Conservation (phyloP, 2,888 invertebrate species). For the Apamea anceps region DNA sequence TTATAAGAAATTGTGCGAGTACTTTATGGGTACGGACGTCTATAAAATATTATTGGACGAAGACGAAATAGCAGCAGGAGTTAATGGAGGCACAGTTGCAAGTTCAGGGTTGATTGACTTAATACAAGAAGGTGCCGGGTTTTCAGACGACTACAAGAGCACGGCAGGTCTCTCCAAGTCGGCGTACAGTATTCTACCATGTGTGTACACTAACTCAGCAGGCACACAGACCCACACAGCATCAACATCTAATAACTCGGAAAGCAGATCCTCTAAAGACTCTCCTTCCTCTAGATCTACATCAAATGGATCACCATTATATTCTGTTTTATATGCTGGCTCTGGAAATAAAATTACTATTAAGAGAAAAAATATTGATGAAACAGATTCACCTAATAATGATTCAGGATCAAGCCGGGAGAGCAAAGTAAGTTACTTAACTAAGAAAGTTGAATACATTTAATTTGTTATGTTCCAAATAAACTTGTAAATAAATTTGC, state of each 20-base stretch:
- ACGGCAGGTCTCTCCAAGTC: slow-evolving; percentile 93
- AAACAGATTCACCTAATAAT: slow-evolving; percentile 85
- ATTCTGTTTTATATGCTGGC: slow-evolving; percentile 95
- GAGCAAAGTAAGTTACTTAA: slow-evolving; percentile 78
- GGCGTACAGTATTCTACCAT: slow-evolving; percentile 93
- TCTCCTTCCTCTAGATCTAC: slow-evolving; percentile 84
- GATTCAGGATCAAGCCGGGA: slow-evolving; percentile 81
- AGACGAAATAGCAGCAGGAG: slow-evolving; percentile 88
- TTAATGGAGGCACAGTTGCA: slow-evolving; percentile 88
- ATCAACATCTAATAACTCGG: slow-evolving; percentile 79
- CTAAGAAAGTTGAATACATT: not conserved
- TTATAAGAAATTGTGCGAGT: slow-evolving; percentile 96
- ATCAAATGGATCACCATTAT: slow-evolving; percentile 88
- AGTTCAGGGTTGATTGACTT: slow-evolving; percentile 92
- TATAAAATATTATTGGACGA: slow-evolving; percentile 91
- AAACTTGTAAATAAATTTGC: not conserved
- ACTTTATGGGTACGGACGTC: slow-evolving; percentile 93
- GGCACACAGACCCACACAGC: slow-evolving; percentile 86
- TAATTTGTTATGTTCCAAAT: slow-evolving; percentile 40
- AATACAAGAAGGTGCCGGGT: slow-evolving; percentile 95
- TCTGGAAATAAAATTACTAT: slow-evolving; percentile 96
- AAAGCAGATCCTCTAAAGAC: slow-evolving; percentile 80
- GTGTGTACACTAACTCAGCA: slow-evolving; percentile 92
- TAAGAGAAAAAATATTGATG: slow-evolving; percentile 93
- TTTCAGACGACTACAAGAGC: slow-evolving; percentile 94